Evolutionary conservation across 2,113 vertebrate genomes (phyloP).

Genomic region (Lampris megalopsis): DNA sequence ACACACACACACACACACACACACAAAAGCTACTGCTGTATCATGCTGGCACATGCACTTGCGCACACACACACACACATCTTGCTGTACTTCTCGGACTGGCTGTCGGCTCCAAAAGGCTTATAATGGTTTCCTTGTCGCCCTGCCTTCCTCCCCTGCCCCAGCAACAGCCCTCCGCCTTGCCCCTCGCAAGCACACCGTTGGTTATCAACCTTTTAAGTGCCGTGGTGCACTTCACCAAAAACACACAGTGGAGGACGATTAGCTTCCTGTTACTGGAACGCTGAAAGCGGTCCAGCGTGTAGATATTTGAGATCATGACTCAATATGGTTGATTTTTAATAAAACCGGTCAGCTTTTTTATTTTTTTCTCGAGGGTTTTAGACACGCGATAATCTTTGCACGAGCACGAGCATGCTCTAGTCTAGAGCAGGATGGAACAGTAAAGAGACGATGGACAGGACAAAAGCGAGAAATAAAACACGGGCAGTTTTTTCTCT

Average conservation of each 20-base stretch:
- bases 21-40: neutral
- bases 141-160: conserved; percentile 36
- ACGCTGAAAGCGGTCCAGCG: too few species aligned
- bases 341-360: too few species aligned
- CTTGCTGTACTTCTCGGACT: conserved; percentile 20
- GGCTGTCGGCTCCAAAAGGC: conserved; percentile 38
- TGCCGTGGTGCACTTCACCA: conserved; percentile 17
- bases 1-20: conserved; percentile 26
- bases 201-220: conserved; percentile 49
- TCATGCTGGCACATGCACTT: neutral
- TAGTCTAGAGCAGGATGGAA: too few species aligned
- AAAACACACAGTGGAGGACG: neutral
- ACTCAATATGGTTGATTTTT: too few species aligned
- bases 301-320: too few species aligned
- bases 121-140: conserved; percentile 68
- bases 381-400: too few species aligned
- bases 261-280: too few species aligned
- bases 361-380: too few species aligned
- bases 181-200: conserved; percentile 46
- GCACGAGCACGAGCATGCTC: too few species aligned
- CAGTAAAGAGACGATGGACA: too few species aligned
- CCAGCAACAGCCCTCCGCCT: conserved; percentile 44
- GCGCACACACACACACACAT: conserved; percentile 43
- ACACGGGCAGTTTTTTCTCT: too few species aligned
- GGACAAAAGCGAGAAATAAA: too few species aligned